A percentile compares a stretch with the other conserved stretches of the same genome.
Evolutionary conservation across 2,888 invertebrate species (phyloP).

Genomic region (Xanthia icteritia): DNA sequence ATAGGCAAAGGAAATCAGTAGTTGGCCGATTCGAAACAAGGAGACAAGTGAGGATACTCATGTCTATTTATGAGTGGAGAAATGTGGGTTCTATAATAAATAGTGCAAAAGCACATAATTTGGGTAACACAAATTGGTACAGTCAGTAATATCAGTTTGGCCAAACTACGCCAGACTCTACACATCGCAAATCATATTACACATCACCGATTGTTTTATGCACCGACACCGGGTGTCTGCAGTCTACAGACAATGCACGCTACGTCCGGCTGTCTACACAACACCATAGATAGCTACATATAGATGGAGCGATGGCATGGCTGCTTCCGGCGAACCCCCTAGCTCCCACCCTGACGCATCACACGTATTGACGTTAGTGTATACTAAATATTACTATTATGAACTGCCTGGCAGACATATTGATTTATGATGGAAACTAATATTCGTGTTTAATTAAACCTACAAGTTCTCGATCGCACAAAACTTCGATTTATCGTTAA

Average conservation of each 20-base stretch:
- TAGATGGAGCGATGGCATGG: constrained; percentile 41
- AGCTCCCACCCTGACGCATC: constrained; percentile 29
- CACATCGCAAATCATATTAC: constrained; percentile 36
- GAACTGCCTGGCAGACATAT: constrained; percentile 24
- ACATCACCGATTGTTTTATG: constrained; percentile 27
- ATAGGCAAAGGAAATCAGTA: background rate
- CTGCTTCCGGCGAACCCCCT: constrained; percentile 56
- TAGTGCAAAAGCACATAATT: background rate
- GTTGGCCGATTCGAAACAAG: background rate
- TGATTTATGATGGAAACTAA: constrained; percentile 16
- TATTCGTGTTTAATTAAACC: constrained; percentile 8
- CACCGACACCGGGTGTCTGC: constrained; percentile 36
- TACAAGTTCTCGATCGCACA: background rate
- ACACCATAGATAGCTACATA: constrained; percentile 36
- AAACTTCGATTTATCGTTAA: background rate
- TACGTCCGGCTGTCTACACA: constrained; percentile 56
- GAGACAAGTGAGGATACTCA: background rate
- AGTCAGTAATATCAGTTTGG: constrained; percentile 2
- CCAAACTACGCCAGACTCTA: constrained; percentile 31
- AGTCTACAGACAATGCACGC: constrained; percentile 49
- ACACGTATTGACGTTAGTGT: constrained; percentile 24
- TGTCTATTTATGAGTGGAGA: background rate
- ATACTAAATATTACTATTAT: constrained; percentile 8
- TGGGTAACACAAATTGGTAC: background rate
- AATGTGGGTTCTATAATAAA: background rate